phyloP scores from a whole-genome alignment of 2,888 invertebrate species.

The Apoderus coryli region DNA sequence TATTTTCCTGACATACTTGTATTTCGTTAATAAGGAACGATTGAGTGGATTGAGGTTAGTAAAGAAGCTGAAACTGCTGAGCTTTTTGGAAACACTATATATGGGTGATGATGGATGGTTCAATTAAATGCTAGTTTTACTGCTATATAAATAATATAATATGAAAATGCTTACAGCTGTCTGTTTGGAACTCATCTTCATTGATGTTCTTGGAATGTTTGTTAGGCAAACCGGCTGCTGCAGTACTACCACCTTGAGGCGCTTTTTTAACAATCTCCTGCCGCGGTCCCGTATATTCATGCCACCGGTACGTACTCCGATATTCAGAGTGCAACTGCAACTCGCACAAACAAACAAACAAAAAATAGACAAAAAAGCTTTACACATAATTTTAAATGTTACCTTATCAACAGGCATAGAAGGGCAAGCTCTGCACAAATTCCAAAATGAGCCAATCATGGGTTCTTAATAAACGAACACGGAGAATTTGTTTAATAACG shows the following conservation, averaged over 20 bases:
- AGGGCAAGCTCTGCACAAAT: slow-evolving; percentile 91
- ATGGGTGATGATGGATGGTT: slow-evolving; percentile 1
- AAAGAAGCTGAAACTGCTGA: too few relatives aligned
- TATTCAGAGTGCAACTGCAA: slow-evolving; percentile 84
- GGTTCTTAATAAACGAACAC: slow-evolving; percentile 32
- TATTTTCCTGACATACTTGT: too few relatives aligned
- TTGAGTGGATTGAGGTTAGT: too few relatives aligned
- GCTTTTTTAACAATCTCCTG: slow-evolving; percentile 55
- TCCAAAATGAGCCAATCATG: slow-evolving; percentile 97
- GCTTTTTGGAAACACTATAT: too few relatives aligned
- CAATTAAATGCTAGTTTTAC: neutral
- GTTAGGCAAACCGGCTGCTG: slow-evolving; percentile 24
- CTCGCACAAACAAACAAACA: slow-evolving; percentile 6
- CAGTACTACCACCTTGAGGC: slow-evolving; percentile 36
- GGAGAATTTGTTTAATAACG: slow-evolving; percentile 13
- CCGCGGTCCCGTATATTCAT: slow-evolving; percentile 72
- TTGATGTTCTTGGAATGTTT: slow-evolving; percentile 23
- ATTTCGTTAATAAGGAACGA: too few relatives aligned
- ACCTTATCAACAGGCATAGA: slow-evolving; percentile 96
- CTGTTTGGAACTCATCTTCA: slow-evolving; percentile 29
- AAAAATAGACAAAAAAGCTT: slow-evolving; percentile 1
- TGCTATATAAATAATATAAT: too few relatives aligned
- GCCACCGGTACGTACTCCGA: slow-evolving; percentile 90
- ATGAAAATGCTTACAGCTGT: slow-evolving; percentile 22
- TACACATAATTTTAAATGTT: slow-evolving; percentile 6